phyloP scores from a whole-genome alignment of 1,140 invertebrate species.

The Archivesica marissinica region DNA sequence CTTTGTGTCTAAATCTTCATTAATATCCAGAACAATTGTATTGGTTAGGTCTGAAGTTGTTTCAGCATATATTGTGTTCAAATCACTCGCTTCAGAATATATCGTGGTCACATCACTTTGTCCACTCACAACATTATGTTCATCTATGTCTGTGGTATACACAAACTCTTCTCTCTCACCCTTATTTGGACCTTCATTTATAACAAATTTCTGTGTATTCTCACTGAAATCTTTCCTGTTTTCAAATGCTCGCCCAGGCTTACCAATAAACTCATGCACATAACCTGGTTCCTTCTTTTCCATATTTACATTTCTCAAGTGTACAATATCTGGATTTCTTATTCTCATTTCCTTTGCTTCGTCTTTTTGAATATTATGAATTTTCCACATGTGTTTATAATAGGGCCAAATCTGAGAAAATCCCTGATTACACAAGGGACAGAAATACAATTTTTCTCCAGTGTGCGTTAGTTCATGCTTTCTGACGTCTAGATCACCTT shows the following conservation, averaged over 20 bases:
- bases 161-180: neutral
- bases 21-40: constrained; percentile 20
- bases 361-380: constrained; percentile 50
- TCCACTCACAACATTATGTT: neutral
- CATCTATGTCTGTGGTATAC: neutral
- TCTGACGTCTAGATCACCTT: constrained; percentile 39
- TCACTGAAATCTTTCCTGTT: neutral
- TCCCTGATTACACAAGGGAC: constrained; percentile 39
- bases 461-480: constrained; percentile 57
- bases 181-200: neutral
- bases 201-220: neutral
- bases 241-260: neutral
- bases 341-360: constrained; percentile 49
- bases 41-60: neutral
- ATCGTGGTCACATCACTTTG: no score
- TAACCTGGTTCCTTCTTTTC: neutral
- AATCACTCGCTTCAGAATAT: no score
- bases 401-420: constrained; percentile 58
- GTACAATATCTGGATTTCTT: constrained; percentile 43
- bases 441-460: constrained; percentile 51
- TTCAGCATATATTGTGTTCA: neutral
- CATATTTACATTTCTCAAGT: constrained; percentile 43
- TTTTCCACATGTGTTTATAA: constrained; percentile 51
- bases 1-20: neutral
- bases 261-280: neutral